Evolutionary conservation across 2,888 invertebrate genomes (phyloP).

Genomic region (Ametastegia equiseti): DNA sequence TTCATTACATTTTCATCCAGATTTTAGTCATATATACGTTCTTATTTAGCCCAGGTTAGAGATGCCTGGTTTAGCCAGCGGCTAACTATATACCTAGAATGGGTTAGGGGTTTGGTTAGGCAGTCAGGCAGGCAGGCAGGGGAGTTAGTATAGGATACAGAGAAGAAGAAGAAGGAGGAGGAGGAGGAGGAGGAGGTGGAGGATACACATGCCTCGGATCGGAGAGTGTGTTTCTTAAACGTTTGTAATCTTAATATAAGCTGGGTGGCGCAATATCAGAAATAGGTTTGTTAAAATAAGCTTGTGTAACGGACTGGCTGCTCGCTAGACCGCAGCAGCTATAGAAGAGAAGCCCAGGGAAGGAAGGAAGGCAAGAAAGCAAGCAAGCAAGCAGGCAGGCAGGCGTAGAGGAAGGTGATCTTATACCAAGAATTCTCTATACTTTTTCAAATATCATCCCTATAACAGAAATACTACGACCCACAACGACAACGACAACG

Average conservation of each 20-base stretch:
- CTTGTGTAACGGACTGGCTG: conserved; percentile 53
- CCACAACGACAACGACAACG: not conserved
- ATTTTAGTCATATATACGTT: too few species aligned
- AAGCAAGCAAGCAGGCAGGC: not conserved
- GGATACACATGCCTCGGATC: conserved; percentile 37
- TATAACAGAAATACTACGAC: conserved; percentile 11
- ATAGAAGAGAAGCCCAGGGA: conserved; percentile 28
- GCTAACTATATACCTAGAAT: conserved; percentile 1
- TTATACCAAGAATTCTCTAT: conserved; percentile 11
- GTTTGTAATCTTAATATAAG: conserved; percentile 65
- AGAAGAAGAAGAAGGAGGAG: too few species aligned
- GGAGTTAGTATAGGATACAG: conserved; percentile 17
- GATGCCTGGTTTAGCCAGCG: not conserved
- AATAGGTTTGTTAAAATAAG: conserved; percentile 69
- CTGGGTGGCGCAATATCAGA: conserved; percentile 66
- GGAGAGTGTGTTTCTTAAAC: conserved; percentile 56
- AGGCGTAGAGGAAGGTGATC: not conserved
- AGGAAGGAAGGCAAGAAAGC: conserved; percentile 17
- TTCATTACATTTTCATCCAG: too few species aligned
- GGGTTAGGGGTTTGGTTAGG: not conserved
- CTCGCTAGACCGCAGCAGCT: conserved; percentile 44
- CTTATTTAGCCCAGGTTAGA: not conserved
- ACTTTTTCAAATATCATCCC: conserved; percentile 21
- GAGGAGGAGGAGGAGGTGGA: too few species aligned
- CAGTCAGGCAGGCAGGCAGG: not conserved